Conservation (phyloP, 2,797 vertebrate species). For the Sphaeramia orbicularis region DNA sequence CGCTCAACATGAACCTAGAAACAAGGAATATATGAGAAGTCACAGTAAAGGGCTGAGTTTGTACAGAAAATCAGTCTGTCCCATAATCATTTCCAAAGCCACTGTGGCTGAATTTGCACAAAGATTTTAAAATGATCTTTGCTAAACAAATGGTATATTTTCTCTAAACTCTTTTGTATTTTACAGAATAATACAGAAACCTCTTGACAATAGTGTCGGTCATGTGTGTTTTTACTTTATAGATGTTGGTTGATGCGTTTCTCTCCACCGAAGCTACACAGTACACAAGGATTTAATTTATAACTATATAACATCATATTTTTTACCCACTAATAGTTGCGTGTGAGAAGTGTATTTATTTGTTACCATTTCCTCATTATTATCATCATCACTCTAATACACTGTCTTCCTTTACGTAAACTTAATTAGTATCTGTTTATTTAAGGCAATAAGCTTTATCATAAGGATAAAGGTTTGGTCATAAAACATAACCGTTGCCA, state of each 20-base stretch:
- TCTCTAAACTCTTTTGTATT: not conserved
- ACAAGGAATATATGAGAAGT: too few relatives aligned
- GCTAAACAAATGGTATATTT: slow-evolving; percentile 2
- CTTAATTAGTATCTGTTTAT: not conserved
- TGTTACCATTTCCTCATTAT: slow-evolving; percentile 27
- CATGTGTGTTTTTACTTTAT: slow-evolving; percentile 9
- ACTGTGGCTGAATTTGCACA: not conserved
- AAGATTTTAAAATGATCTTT: not conserved
- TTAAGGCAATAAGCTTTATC: slow-evolving; percentile 75
- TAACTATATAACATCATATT: slow-evolving; percentile 13
- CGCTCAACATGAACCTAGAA: too few relatives aligned
- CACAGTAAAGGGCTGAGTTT: too few relatives aligned
- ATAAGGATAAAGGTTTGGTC: slow-evolving; percentile 21
- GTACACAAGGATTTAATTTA: slow-evolving; percentile 34
- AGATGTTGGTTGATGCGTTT: slow-evolving; percentile 22
- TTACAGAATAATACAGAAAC: slow-evolving; percentile 11
- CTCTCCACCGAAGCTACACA: slow-evolving; percentile 23
- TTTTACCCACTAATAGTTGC: slow-evolving; percentile 5
- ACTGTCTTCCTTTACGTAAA: slow-evolving; percentile 68
- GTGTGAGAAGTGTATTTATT: not conserved
- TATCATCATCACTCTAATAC: slow-evolving; percentile 38
- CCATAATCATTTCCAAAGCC: not conserved
- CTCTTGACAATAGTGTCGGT: not conserved
- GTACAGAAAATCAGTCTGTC: not conserved
- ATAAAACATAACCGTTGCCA: slow-evolving; percentile 53